Evolutionary conservation across 2,888 invertebrate species (phyloP), one percentile per base, ranked within the genome.

Genomic region (Drosophila atroscutellata): DNA sequence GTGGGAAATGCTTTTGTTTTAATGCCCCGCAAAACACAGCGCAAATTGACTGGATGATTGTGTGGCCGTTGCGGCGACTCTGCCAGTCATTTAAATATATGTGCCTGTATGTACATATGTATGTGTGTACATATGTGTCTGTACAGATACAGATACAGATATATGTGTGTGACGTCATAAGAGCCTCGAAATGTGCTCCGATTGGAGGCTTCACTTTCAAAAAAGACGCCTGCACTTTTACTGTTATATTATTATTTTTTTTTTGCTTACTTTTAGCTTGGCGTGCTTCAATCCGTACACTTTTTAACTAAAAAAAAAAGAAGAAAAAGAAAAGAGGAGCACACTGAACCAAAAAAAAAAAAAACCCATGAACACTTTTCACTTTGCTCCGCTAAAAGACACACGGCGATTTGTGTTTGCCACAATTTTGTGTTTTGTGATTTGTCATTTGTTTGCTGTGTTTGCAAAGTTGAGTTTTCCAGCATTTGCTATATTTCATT

Each of bases 11-110:
- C 84, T 85, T 85, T 89, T 85, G 85, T 85, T 89, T 89, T 89
- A 85, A 85, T 85, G 87, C 89, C 89, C 77, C 85, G 89, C 85
- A 89, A 87, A 85, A 89, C 85, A 85, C 87, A 85, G 75, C 89
- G 89, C 82, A 85, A 85, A 85, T 85, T 81, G 87, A 85, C 85
- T 89, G 89, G 81, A 85, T 89, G 85, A 85, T 85, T 85, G 85
- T 80, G 86, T 75, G 72, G 83, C 82, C 79, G 72, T 65, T 62
- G 56, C 50, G 77, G 78, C 67, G 66, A 64, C 71, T 67, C 70
- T 59, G 65, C 28, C 55, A 68, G 60, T 73, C 78, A 63, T 72
- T 67, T 72, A 57, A 63, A 77, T 76, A 67, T 68, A 39, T 67
- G 61, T 50, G 45, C 30, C 24, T 20, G 26, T 39, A 26, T 13